phyloP scores from a whole-genome alignment of 2,797 vertebrate genomes.

The Phrynocephalus guinanensis region DNA sequence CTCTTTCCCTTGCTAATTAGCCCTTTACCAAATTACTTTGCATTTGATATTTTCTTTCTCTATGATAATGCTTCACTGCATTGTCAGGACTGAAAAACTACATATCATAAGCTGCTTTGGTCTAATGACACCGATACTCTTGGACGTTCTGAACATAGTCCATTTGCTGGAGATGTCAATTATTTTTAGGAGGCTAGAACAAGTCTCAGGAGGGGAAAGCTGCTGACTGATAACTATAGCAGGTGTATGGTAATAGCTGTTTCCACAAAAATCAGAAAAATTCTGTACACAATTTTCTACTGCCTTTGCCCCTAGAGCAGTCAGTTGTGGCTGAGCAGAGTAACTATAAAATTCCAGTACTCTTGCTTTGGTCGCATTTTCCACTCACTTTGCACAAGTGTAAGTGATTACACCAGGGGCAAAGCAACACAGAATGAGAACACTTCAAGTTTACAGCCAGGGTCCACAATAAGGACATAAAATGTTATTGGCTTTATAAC shows the following conservation, averaged over 20 bases:
- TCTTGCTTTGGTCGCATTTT: constrained; percentile 61
- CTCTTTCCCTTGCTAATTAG: constrained; percentile 8
- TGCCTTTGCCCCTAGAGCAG: constrained; percentile 28
- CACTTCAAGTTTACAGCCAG: constrained; percentile 57
- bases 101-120: constrained; percentile 9
- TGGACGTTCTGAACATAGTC: constrained; percentile 7
- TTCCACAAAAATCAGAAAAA: neutral
- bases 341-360: constrained; percentile 60
- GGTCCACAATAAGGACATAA: constrained; percentile 59
- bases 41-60: constrained; percentile 6
- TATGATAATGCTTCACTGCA: neutral
- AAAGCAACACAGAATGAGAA: constrained; percentile 59
- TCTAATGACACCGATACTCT: constrained; percentile 8
- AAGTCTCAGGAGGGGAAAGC: constrained; percentile 11
- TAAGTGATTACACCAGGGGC: constrained; percentile 50
- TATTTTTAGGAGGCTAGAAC: constrained; percentile 37
- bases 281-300: constrained; percentile 19
- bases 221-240: constrained; percentile 25
- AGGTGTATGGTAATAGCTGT: constrained; percentile 23
- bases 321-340: constrained; percentile 48
- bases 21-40: neutral
- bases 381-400: constrained; percentile 59
- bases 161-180: constrained; percentile 37
- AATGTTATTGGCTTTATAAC: constrained; percentile 60
- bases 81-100: neutral